phyloP scores from a whole-genome alignment of 2,797 vertebrate genomes.

The Gallinago stenura region DNA sequence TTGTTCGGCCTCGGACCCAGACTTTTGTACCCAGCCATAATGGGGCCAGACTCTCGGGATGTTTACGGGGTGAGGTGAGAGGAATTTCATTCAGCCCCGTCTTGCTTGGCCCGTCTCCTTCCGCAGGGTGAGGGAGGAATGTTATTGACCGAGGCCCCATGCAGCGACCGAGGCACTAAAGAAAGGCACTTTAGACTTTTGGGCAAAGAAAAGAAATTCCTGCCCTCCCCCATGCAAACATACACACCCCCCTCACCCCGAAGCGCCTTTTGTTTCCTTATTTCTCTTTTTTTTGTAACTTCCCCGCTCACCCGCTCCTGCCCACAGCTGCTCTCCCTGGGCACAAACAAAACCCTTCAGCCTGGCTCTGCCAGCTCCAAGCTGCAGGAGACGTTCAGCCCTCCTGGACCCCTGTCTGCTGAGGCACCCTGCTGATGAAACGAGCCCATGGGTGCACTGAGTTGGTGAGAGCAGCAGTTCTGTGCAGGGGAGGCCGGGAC shows the following conservation, averaged over 20 bases:
- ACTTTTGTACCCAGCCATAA: slow-evolving; percentile 82
- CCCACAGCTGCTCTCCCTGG: slow-evolving; percentile 43
- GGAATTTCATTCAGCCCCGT: slow-evolving; percentile 69
- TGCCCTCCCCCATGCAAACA: slow-evolving; percentile 60
- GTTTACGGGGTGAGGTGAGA: slow-evolving; percentile 72
- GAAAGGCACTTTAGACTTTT: slow-evolving; percentile 66
- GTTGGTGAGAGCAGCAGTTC: neutral
- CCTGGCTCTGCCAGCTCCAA: neutral
- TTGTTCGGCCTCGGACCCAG: slow-evolving; percentile 79
- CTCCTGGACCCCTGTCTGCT: neutral
- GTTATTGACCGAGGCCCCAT: slow-evolving; percentile 75
- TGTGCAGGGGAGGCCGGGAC: neutral
- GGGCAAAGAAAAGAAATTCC: slow-evolving; percentile 68
- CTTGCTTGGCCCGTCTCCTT: slow-evolving; percentile 70
- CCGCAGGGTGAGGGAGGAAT: slow-evolving; percentile 63
- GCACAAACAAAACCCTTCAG: slow-evolving; percentile 51
- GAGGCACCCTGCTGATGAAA: neutral
- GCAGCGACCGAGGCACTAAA: slow-evolving; percentile 59
- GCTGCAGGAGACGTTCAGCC: neutral
- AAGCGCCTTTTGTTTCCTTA: slow-evolving; percentile 51
- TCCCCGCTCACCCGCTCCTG: slow-evolving; percentile 39
- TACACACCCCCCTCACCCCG: neutral
- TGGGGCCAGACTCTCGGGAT: slow-evolving; percentile 75
- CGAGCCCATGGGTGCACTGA: neutral
- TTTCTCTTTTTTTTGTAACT: slow-evolving; percentile 57